A percentile compares a stretch with the other conserved stretches of the same genome.
Conservation (phyloP, 2,797 vertebrate species). For the Neostethus bicornis region DNA sequence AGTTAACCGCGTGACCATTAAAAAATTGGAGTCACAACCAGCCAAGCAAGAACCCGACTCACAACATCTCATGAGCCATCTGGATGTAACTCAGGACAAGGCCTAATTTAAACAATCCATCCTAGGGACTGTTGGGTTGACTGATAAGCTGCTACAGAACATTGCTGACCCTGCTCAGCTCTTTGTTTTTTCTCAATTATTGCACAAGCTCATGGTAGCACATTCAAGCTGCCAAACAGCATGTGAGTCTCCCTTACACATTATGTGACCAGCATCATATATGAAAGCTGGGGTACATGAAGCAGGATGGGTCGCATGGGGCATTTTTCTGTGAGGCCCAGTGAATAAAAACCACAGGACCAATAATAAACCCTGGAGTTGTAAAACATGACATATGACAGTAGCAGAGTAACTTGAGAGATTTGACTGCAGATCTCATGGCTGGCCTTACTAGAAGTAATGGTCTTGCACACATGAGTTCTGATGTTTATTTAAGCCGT, state of each 20-base stretch:
- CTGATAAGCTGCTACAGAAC: slow-evolving; percentile 77
- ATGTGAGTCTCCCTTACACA: slow-evolving; percentile 65
- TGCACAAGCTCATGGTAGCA: slow-evolving; percentile 63
- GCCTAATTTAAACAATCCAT: slow-evolving; percentile 73
- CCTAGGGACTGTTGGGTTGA: slow-evolving; percentile 64
- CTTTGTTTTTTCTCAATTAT: slow-evolving; percentile 68
- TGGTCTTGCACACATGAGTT: slow-evolving; percentile 53
- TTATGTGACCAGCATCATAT: slow-evolving; percentile 32
- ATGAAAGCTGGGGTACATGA: slow-evolving; percentile 17
- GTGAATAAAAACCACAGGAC: slow-evolving; percentile 53
- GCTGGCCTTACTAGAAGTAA: slow-evolving; percentile 57
- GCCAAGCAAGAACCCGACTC: slow-evolving; percentile 47
- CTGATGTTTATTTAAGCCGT: slow-evolving; percentile 51
- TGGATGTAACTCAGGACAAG: slow-evolving; percentile 69
- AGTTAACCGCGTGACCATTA: slow-evolving; percentile 39
- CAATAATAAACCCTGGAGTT: slow-evolving; percentile 59
- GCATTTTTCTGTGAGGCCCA: slow-evolving; percentile 65
- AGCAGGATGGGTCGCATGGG: slow-evolving; percentile 11
- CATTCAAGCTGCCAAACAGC: slow-evolving; percentile 54
- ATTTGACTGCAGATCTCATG: slow-evolving; percentile 50
- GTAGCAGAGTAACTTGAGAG: slow-evolving; percentile 70
- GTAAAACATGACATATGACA: slow-evolving; percentile 71
- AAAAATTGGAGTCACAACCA: slow-evolving; percentile 35
- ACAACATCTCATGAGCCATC: slow-evolving; percentile 63
- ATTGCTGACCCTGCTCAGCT: slow-evolving; percentile 67